Base-by-base conservation (phyloP, 2,797 vertebrate species). In the Micrastur ruficollis region DNA sequence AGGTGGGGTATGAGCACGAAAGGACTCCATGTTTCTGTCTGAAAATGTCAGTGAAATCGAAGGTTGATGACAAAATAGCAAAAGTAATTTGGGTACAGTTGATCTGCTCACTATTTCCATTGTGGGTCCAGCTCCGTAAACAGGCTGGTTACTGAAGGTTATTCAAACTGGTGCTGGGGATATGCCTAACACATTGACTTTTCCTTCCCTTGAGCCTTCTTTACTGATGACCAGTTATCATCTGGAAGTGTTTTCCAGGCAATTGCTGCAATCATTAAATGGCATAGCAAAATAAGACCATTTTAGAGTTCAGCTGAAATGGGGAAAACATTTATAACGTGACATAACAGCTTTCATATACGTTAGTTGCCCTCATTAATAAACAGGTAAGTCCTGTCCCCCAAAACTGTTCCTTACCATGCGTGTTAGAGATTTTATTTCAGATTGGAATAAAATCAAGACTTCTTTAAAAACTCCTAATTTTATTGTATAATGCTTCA, bases 1-100 rank as follows among this genome's bases (percentile, higher is more conserved):
- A 81, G 21, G 9, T 3, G 6, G 14, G n/a, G 4, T 0, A 1
- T 8, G 29, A 36, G 17, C 47, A 11, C 1, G 2, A 26, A 73
- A 38, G 9, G 5, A 44, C 22, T 81, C 10, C 0, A 0, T 29
- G 12, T 10, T 66, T 94, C 32, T 70, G 19, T n/a, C 12, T 73
- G 36, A 58, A 75, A 89, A 65, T 23, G 9, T 3, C 22, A 42
- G 13, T 40, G 73, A 52, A 76, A 36, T 19, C 42, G 47, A 49
- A 52, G 6, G 27, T 5, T 85, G 63, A 32, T 75, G 16, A 25
- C 44, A 34, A 50, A 81, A 20, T 7, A 25, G 15, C 5, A 31
- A 2, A 58, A 58, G 12, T 11, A 21, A 3, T 67, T 70, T 44
- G 34, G 7, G 17, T 15, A 9, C 4, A 0, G 38, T 26, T 19